A percentile compares a stretch with the other conserved stretches of the same genome.
These are phyloP conservation scores for Mythimna albipuncta DNA, from an alignment of 2,888 invertebrate species.

Conservation along the genomic window DNA sequence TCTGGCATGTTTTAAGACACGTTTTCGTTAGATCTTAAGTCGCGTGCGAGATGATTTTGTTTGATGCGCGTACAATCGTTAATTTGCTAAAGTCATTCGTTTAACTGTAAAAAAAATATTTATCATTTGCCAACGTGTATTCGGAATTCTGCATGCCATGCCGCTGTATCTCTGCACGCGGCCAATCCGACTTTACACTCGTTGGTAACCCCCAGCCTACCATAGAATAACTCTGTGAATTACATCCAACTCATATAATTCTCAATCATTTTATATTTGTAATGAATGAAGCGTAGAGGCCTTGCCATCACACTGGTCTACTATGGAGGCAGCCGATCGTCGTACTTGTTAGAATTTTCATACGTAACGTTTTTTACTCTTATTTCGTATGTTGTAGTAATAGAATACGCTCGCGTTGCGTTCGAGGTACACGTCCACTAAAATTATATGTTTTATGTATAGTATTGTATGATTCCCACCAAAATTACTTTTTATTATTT, in stretches of 20 bases:
- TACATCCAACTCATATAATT: constrained; percentile 38
- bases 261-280: constrained; percentile 46
- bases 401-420: constrained; percentile 70
- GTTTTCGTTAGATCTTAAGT: constrained; percentile 32
- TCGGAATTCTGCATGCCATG: constrained; percentile 17
- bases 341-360: constrained; percentile 78
- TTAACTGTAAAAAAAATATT: constrained; percentile 18
- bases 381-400: constrained; percentile 79
- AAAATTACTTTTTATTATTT: constrained; percentile 62
- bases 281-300: constrained; percentile 53
- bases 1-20: constrained; percentile 37
- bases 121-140: constrained; percentile 26
- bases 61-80: constrained; percentile 38
- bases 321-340: constrained; percentile 61
- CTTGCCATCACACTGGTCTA: constrained; percentile 64
- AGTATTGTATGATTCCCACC: constrained; percentile 68
- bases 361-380: constrained; percentile 83
- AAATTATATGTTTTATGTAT: constrained; percentile 54
- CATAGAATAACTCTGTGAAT: constrained; percentile 41
- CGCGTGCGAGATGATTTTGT: constrained; percentile 39
- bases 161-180: constrained; percentile 28
- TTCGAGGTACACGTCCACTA: constrained; percentile 64
- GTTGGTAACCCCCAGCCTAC: constrained; percentile 32
- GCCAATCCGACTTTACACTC: constrained; percentile 21
- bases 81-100: constrained; percentile 25